Evolutionary conservation across 2,113 vertebrate genomes (phyloP).

Genomic region (Sphyrna mokarran): DNA sequence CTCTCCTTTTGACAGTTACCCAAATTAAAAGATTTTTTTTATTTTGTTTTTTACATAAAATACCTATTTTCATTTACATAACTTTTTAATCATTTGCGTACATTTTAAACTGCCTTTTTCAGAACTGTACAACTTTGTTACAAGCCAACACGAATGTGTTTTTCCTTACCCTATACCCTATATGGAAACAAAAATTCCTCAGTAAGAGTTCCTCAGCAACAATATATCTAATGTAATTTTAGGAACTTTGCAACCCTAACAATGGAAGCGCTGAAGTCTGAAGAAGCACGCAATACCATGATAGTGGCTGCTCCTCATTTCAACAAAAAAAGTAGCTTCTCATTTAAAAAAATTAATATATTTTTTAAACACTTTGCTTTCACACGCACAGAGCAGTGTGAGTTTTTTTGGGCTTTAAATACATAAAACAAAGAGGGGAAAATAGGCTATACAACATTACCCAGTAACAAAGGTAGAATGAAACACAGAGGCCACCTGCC

Average conservation of each 20-base stretch:
- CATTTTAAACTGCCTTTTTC: constrained; percentile 52
- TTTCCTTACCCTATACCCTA: neutral
- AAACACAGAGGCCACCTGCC: constrained; percentile 4
- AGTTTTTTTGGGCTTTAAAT: constrained; percentile 29
- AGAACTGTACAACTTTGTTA: constrained; percentile 73
- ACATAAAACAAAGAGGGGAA: constrained; percentile 35
- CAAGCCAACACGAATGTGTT: constrained; percentile 60
- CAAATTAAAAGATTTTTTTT: constrained; percentile 54
- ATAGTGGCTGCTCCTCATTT: constrained; percentile 29
- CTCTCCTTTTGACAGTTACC: constrained; percentile 55
- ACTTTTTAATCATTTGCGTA: constrained; percentile 50
- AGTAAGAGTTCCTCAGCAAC: constrained; percentile 15
- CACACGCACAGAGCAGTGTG: constrained; percentile 9
- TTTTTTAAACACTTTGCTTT: constrained; percentile 31
- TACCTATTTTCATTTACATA: constrained; percentile 58
- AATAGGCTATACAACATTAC: constrained; percentile 31
- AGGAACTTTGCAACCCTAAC: constrained; percentile 9
- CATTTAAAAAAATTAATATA: neutral
- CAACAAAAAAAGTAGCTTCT: constrained; percentile 12
- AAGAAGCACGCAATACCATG: constrained; percentile 35
- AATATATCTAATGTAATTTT: constrained; percentile 5
- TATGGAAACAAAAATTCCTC: constrained; percentile 1
- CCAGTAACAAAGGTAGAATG: constrained; percentile 27
- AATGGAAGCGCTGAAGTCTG: constrained; percentile 33
- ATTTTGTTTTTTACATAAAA: constrained; percentile 57